These are phyloP conservation scores for Myzus persicae DNA, from an alignment of 1,140 invertebrate species.

Conservation along the genomic window DNA sequence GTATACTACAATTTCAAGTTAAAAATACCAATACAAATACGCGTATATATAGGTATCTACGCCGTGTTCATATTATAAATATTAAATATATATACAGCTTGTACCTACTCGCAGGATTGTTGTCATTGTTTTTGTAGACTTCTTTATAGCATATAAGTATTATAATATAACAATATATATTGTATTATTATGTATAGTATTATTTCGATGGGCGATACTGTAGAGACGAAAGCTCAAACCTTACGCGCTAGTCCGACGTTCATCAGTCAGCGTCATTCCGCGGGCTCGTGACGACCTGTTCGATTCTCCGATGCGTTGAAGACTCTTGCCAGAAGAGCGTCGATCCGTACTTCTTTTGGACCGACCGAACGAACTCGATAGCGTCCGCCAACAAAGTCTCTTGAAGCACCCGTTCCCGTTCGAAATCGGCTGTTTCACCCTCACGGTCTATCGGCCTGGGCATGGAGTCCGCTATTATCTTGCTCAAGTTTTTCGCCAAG, in stretches of 20 bases:
- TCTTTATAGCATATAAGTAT: neutral
- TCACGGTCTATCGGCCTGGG: neutral
- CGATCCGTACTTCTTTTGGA: neutral
- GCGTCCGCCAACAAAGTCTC: neutral
- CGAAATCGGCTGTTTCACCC: neutral
- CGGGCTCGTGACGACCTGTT: neutral
- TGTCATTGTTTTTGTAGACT: neutral
- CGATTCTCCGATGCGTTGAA: neutral
- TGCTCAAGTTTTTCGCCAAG: neutral
- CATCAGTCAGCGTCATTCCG: neutral
- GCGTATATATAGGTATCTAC: too few species aligned
- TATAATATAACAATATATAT: neutral
- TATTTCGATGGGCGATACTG: neutral
- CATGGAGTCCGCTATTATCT: neutral
- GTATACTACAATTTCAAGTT: too few species aligned
- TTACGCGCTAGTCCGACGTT: neutral
- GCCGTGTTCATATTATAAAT: neutral
- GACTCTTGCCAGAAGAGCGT: neutral
- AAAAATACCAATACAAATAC: too few species aligned
- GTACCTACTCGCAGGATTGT: too few species aligned
- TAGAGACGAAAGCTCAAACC: neutral
- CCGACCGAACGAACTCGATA: neutral
- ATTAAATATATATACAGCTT: too few species aligned
- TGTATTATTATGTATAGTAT: neutral
- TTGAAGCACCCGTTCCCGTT: neutral